phyloP scores from a whole-genome alignment of 1,140 invertebrate species.

The Mercenaria mercenaria region DNA sequence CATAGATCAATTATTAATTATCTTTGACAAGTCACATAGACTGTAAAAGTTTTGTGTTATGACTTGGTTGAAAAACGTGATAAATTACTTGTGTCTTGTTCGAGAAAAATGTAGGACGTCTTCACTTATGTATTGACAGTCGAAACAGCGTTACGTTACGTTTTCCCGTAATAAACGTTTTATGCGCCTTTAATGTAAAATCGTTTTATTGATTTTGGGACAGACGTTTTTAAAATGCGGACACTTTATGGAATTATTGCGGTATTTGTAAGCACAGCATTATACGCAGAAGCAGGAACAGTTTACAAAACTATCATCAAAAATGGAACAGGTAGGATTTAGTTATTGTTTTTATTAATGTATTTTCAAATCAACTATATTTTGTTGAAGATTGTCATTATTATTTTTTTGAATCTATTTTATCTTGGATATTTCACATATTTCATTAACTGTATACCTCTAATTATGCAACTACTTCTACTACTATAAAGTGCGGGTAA shows the following conservation, averaged over 20 bases:
- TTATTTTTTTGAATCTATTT: too few species aligned
- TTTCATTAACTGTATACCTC: too few species aligned
- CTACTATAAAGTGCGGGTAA: too few species aligned
- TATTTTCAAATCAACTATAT: too few species aligned
- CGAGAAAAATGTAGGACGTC: background rate
- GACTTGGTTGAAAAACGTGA: slow-evolving; percentile 8
- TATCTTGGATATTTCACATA: too few species aligned
- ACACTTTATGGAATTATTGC: slow-evolving; percentile 2
- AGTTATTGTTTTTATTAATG: background rate
- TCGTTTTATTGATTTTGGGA: background rate
- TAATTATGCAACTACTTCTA: too few species aligned
- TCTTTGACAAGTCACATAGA: background rate
- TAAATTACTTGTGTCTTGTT: background rate
- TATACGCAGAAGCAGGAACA: background rate
- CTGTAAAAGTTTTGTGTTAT: slow-evolving; percentile 19
- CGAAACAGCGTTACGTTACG: background rate
- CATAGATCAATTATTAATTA: slow-evolving; percentile 20
- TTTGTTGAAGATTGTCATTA: too few species aligned
- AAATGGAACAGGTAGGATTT: slow-evolving; percentile 49
- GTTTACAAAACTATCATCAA: slow-evolving; percentile 54
- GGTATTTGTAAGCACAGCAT: background rate
- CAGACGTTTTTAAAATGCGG: background rate
- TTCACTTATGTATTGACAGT: background rate
- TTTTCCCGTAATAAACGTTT: background rate
- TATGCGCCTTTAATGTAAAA: background rate